Conservation (phyloP, 2,113 vertebrate genomes). For the Spheniscus mendiculus region DNA sequence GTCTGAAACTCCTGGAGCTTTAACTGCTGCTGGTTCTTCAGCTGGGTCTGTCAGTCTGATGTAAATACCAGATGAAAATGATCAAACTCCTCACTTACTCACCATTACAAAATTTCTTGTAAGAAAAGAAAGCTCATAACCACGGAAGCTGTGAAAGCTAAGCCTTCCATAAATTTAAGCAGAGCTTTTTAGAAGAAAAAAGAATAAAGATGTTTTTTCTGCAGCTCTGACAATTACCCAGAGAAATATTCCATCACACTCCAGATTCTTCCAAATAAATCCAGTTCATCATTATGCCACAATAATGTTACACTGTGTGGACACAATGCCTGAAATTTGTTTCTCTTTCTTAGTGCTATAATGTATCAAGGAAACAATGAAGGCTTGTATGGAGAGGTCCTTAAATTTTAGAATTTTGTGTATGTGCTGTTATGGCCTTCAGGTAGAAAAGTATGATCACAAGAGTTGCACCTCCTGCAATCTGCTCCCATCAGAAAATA, state of each 20-base stretch:
- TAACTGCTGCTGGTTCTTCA: neutral
- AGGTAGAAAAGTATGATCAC: neutral
- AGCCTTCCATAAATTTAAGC: neutral
- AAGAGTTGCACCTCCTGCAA: neutral
- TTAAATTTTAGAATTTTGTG: neutral
- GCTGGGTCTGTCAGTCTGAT: neutral
- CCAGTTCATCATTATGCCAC: neutral
- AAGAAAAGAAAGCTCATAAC: neutral
- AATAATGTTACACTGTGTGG: neutral
- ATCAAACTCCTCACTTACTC: neutral
- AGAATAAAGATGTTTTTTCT: neutral
- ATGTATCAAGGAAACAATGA: neutral
- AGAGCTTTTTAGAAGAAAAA: neutral
- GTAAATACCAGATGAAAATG: neutral
- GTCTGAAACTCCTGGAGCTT: neutral
- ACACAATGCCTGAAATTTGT: neutral
- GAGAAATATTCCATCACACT: neutral
- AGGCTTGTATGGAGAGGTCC: neutral
- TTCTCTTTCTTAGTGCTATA: neutral
- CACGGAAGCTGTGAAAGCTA: neutral
- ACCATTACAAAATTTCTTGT: neutral
- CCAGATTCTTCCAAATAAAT: neutral
- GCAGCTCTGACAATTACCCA: neutral
- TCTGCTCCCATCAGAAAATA: neutral
- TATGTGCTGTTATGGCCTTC: rapidly evolving